phyloP scores from a whole-genome alignment of 2,113 vertebrate species.

The Apodemus sylvaticus region DNA sequence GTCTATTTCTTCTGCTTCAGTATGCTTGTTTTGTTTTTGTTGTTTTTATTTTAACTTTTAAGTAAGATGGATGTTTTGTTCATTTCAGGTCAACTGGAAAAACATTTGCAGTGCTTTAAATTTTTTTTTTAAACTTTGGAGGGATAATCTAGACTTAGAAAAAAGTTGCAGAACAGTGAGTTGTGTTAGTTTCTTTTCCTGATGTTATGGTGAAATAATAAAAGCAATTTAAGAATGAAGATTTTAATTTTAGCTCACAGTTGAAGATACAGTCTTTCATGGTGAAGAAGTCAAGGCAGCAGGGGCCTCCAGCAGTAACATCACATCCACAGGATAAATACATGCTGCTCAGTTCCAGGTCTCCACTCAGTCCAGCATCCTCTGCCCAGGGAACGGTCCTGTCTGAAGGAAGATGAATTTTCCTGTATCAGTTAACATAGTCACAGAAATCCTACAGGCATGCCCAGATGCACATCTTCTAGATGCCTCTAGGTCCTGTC shows the following conservation, averaged over 20 bases:
- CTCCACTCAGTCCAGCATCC: background rate
- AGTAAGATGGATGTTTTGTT: background rate
- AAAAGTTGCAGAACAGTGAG: background rate
- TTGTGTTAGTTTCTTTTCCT: background rate
- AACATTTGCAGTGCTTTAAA: constrained; percentile 24
- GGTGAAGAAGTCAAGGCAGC: background rate
- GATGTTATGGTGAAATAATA: background rate
- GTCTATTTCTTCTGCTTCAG: background rate
- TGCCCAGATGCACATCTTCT: background rate
- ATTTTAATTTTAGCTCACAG: background rate
- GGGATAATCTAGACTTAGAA: background rate
- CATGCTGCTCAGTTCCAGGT: background rate
- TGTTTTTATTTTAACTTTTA: background rate
- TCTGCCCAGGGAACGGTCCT: background rate
- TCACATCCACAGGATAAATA: background rate
- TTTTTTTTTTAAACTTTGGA: background rate
- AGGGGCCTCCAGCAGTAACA: too few species aligned
- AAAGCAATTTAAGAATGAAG: background rate
- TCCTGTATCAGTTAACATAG: background rate
- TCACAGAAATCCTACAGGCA: background rate
- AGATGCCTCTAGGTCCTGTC: background rate
- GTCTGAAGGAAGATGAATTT: background rate
- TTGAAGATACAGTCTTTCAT: background rate
- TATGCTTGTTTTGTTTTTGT: background rate
- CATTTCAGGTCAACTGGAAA: constrained; percentile 41